These are phyloP conservation scores for Anolis sagrei DNA, from an alignment of 2,113 vertebrate genomes.

Conservation along the genomic window DNA sequence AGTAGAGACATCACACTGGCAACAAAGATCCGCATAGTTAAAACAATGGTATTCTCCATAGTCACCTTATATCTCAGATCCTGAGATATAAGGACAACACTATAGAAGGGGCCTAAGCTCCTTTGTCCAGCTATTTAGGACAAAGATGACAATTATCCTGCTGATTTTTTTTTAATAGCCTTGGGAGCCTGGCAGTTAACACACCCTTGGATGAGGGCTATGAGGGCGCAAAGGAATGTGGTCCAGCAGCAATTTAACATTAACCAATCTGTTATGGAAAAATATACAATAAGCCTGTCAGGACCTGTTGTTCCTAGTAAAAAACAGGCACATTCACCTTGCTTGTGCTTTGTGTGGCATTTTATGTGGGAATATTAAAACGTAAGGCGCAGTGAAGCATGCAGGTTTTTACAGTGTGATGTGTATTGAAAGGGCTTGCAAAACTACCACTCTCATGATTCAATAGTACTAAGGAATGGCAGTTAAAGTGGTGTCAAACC, in stretches of 20 bases:
- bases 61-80: no score
- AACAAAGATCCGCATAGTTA: no score
- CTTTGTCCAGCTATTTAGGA: neutral
- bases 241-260: constrained; percentile 22
- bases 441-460: no score
- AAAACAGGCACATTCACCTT: neutral
- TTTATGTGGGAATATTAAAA: neutral
- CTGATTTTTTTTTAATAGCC: neutral
- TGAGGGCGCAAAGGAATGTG: constrained; percentile 16
- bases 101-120: no score
- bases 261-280: neutral
- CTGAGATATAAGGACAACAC: neutral
- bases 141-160: neutral
- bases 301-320: neutral
- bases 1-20: no score
- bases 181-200: neutral
- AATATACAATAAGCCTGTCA: neutral
- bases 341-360: neutral
- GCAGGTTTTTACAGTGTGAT: neutral
- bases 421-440: no score
- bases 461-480: no score
- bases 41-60: no score
- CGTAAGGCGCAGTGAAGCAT: neutral
- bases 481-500: no score
- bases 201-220: neutral